Percentiles rank a stretch among this genome's conserved stretches.
phyloP scores from a whole-genome alignment of 2,888 invertebrate genomes.

The Lepetodrilus schrolli region DNA sequence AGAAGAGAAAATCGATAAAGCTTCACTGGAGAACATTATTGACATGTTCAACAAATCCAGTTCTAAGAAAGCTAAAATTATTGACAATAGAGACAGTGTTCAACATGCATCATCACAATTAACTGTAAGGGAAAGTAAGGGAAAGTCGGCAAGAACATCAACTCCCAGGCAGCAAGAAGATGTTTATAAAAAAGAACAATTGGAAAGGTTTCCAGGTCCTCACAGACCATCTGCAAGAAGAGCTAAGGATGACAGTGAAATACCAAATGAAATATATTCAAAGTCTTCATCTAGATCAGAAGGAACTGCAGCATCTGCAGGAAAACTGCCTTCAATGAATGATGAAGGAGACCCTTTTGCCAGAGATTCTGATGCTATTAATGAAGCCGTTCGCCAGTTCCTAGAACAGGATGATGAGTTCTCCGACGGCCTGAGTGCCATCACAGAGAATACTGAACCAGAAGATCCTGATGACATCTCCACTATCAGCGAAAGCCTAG shows the following conservation, averaged over 20 bases:
- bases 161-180: no score
- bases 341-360: slow-evolving; percentile 22
- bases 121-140: no score
- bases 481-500: slow-evolving; percentile 5
- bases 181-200: no score
- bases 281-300: not conserved
- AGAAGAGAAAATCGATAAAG: no score
- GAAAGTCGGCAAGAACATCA: no score
- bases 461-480: slow-evolving; percentile 32
- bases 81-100: no score
- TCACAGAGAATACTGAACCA: slow-evolving; percentile 64
- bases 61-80: no score
- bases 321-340: not conserved
- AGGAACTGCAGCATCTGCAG: slow-evolving; percentile 1
- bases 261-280: not conserved
- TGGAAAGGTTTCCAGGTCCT: no score
- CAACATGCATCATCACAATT: no score
- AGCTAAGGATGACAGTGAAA: slow-evolving; percentile 7
- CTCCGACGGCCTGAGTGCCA: slow-evolving; percentile 67
- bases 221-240: not conserved
- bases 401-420: slow-evolving; percentile 35
- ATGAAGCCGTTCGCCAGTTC: slow-evolving; percentile 13
- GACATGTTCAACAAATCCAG: no score
- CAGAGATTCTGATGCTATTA: not conserved
- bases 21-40: no score